These are phyloP conservation scores for Fulica atra DNA, from an alignment of 2,113 vertebrate genomes.

Conservation along the genomic window DNA sequence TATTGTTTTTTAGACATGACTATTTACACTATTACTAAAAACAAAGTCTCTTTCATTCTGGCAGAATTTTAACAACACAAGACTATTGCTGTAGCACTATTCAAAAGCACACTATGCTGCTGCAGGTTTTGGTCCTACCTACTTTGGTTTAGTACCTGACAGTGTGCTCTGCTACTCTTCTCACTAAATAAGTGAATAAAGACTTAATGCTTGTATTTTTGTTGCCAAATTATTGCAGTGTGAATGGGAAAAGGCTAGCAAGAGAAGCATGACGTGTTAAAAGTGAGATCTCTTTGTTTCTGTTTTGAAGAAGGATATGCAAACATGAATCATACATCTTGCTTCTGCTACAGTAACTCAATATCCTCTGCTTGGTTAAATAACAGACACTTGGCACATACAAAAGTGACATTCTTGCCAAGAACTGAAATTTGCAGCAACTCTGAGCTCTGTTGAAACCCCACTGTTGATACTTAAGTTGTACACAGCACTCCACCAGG, in stretches of 20 bases:
- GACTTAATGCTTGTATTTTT: neutral
- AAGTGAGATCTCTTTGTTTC: constrained; percentile 47
- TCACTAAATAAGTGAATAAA: constrained; percentile 13
- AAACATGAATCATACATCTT: constrained; percentile 72
- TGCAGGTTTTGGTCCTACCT: neutral
- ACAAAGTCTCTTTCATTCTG: neutral
- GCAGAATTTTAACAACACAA: neutral
- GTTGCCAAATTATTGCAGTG: neutral
- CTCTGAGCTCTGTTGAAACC: constrained; percentile 55
- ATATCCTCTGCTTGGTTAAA: constrained; percentile 82
- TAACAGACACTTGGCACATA: constrained; percentile 78
- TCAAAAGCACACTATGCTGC: neutral
- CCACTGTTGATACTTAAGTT: constrained; percentile 62
- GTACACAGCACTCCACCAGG: constrained; percentile 61
- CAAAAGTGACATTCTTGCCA: constrained; percentile 72
- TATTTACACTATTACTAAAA: neutral
- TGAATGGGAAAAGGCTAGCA: constrained; percentile 24
- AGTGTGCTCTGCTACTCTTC: neutral
- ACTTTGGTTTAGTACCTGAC: neutral
- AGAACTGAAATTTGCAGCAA: constrained; percentile 73
- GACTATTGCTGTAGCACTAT: neutral
- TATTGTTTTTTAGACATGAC: neutral
- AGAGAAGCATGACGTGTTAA: constrained; percentile 20
- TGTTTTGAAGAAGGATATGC: constrained; percentile 66
- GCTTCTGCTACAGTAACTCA: constrained; percentile 79